Evolutionary conservation across 2,888 invertebrate species (phyloP), one percentile per base, ranked within the genome.

Genomic region (Tetragonisca angustula): DNA sequence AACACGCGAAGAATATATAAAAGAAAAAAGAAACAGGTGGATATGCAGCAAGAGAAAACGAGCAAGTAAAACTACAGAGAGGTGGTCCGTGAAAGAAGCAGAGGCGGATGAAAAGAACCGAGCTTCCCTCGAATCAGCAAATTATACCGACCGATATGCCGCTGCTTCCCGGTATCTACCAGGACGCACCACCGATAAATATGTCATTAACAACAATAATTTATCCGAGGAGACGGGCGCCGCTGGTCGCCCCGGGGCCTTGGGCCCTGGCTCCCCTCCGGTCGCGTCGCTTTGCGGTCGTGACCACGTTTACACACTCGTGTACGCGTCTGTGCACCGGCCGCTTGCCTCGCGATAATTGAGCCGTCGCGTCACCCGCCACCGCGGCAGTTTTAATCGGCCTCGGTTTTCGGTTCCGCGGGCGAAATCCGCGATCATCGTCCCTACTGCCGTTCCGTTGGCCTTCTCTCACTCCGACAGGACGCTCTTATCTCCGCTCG

Each of bases 191-290:
- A 83, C 76, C 90, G 71, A 91, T 91, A 91, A 92, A 91, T 92
- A 90, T 90, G 89, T 90, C 91, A 90, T 92, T 91, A 91, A 85
- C 77, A 84, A 89, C 76, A 85, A 91, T 91, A 91, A 91, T 92
- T 92, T 92, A 91, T 87, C 82, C 79, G 27, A 50, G 76, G 72
- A 76, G 82, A 86, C 86, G 80, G 88, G 81, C 84, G 80, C 86
- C 71, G 76, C 56, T 72, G 83, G 61, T 80, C 80, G 86, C 87
- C 71, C 65, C 71, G 49, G 86, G 86, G 89, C 71, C 65, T 77
- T 32, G 6, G 54, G 24, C 76, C 71, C 65, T 77, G 43, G 4
- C 49, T 32, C 78, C 72, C 71, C 73, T 64, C 43, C 49, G 62
- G 61, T 56, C 56, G 52, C 56, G 50, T 76, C 81, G 77, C 65